Base-by-base conservation (phyloP, 2,797 vertebrate species). In the Siniperca scherzeri region DNA sequence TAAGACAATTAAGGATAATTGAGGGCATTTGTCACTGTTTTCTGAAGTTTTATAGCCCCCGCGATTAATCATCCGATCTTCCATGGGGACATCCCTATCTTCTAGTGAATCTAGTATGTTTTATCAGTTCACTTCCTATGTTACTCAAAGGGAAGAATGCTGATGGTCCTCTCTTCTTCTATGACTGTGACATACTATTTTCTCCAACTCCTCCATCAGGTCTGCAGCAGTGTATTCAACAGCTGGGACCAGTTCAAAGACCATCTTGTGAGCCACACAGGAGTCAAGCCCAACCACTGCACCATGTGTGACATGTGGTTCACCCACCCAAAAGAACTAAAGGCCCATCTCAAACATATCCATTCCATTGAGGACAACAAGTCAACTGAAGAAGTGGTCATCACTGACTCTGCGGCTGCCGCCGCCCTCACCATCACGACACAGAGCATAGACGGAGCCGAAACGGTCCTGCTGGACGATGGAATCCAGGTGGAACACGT, bases 191-290 rank as follows among this genome's bases (percentile, higher is more conserved):
- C 42, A 4, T 3, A 12, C 4, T 17, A 4, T 14, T 67, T 38
- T 73, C 25, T 70, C 40, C 22, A 21, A 42, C 38, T 44, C 11
- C 14, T 46, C 59, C 91, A 17, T 78, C 74, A 99, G 99, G 98
- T 99, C 70, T 99, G 99, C 93, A 97, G 96, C 92, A 98, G 98
- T 33, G 96, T 99, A n/a, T 99, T 99, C 91, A 99, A 99, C 93
- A 98, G 97, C 94, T 99, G 99, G 98, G 99, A 99, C 90, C 97
- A 99, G 80, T 99, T 99, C 78, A 99, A 99, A 94, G 97, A 98
- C 90, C 98, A 99, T 75, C 96, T 99, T 86, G 98, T 98, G 74
- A 97, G 97, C 92, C 99, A 99, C 93, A 99, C 98, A 0, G 98
- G 99, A 52, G 97, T 96, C 84, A 99, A 99, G 85, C 99, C 98